Evolutionary conservation across 2,888 invertebrate genomes (phyloP).

Genomic region (Cerastoderma edule): DNA sequence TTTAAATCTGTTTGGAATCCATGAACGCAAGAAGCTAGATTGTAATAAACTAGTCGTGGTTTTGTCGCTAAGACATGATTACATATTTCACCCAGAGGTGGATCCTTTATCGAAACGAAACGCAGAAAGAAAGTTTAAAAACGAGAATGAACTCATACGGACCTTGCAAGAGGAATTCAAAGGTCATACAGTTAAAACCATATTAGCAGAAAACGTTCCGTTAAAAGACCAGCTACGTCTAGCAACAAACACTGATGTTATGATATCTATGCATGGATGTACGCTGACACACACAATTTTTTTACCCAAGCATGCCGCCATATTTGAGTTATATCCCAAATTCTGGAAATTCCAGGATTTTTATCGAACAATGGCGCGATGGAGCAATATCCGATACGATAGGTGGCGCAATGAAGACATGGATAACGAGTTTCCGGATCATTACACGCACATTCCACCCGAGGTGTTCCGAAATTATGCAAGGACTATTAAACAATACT

Average conservation of each 20-base stretch:
- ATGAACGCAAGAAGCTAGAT: conserved; percentile 27
- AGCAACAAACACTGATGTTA: conserved; percentile 35
- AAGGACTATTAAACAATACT: background rate
- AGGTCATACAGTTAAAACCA: conserved; percentile 32
- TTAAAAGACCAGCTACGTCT: conserved; percentile 34
- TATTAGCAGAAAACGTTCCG: conserved; percentile 47
- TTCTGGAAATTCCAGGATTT: conserved; percentile 42
- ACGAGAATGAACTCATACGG: conserved; percentile 42
- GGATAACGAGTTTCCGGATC: conserved; percentile 42
- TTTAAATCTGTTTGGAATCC: conserved; percentile 33
- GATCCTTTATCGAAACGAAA: conserved; percentile 33
- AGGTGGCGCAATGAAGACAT: conserved; percentile 44
- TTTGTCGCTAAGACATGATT: conserved; percentile 39
- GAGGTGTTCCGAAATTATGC: conserved; percentile 34
- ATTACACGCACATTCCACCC: conserved; percentile 51
- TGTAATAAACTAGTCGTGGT: conserved; percentile 40
- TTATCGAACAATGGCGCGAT: conserved; percentile 47
- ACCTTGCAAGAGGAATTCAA: conserved; percentile 32
- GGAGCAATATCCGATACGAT: conserved; percentile 42
- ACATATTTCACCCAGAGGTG: conserved; percentile 41
- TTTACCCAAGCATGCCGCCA: conserved; percentile 43
- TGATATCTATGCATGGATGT: conserved; percentile 52
- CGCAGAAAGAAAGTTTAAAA: conserved; percentile 53
- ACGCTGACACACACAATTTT: conserved; percentile 47
- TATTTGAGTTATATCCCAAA: conserved; percentile 45